A percentile compares a stretch with the other conserved stretches of the same genome.
Conservation (phyloP, 2,113 vertebrate genomes). For the Perca flavescens region DNA sequence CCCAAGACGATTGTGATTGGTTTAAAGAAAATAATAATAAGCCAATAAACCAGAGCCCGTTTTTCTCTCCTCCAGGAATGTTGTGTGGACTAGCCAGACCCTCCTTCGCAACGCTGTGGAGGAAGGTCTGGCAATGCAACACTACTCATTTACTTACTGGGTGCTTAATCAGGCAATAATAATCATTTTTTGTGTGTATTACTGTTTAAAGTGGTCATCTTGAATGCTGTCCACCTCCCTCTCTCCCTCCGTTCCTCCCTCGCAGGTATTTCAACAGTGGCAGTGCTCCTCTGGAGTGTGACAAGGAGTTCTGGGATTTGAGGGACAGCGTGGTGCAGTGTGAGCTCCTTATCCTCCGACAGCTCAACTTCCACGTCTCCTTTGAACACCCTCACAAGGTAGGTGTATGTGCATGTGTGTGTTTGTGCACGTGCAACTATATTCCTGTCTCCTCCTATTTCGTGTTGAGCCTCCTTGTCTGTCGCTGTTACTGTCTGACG, state of each 20-base stretch:
- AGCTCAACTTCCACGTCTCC: conserved; percentile 90
- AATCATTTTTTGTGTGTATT: neutral
- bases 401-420: neutral
- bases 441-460: neutral
- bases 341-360: conserved; percentile 89
- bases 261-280: conserved; percentile 86
- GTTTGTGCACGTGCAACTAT: neutral
- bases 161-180: neutral
- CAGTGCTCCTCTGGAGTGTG: conserved; percentile 86
- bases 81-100: too few species aligned
- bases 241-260: neutral
- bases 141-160: too few species aligned
- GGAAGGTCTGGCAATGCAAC: too few species aligned
- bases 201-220: neutral
- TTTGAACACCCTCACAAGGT: conserved; percentile 92
- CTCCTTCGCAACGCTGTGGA: too few species aligned
- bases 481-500: conserved; percentile 13
- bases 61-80: too few species aligned
- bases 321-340: conserved; percentile 91
- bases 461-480: conserved; percentile 14
- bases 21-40: too few species aligned
- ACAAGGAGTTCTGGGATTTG: conserved; percentile 89
- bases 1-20: too few species aligned
- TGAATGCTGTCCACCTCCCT: neutral
- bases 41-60: too few species aligned